Evolutionary conservation across 2,888 invertebrate species (phyloP), one percentile per base, ranked within the genome.

Genomic region (Harmothoe impar): DNA sequence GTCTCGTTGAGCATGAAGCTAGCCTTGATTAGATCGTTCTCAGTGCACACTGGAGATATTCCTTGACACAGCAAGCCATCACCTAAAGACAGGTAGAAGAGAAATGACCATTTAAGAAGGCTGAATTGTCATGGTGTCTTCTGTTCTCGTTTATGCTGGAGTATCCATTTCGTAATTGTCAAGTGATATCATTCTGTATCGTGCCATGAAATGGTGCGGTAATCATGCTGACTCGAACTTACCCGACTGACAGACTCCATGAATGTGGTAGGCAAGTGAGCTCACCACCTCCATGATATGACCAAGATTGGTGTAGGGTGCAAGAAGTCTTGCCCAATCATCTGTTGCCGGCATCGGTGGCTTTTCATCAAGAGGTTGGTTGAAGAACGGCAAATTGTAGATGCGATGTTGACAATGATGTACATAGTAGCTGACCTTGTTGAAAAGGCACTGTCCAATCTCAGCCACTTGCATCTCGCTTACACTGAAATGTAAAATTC

Each of bases 211-310:
- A 20, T 62, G 15, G 20, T 62, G 23, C 3, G 20, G 3, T 20
- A 62, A 20, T 62, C 62, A n/a, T 62, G 62, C n/a, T 12, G 62
- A 62, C 17, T 17, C 17, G 7, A n/a, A 23, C 72, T 72, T 72
- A 72, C 72, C 72, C 25, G 72, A 72, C 20, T 72, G 72, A 72
- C 72, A 72, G 29, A 72, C 1, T 15, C 29, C 72, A 72, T n/a
- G 15, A 25, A 72, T 25, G 17, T 72, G 72, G 29, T 72, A 72
- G 25, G 29, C 72, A 23, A 72, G 25, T n/a, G 72, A 72, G 15
- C 15, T 3, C 72, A 72, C 29, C 20, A 29, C 25, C 29, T 72
- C 29, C 29, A 72, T n/a, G 3, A 25, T 25, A 72, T 72, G 25
- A 15, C 72, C 72, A 12, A 72, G 25, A 17, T 72, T 72, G 72